phyloP scores from a whole-genome alignment of 2,888 invertebrate genomes.

The Brenthis hecate region DNA sequence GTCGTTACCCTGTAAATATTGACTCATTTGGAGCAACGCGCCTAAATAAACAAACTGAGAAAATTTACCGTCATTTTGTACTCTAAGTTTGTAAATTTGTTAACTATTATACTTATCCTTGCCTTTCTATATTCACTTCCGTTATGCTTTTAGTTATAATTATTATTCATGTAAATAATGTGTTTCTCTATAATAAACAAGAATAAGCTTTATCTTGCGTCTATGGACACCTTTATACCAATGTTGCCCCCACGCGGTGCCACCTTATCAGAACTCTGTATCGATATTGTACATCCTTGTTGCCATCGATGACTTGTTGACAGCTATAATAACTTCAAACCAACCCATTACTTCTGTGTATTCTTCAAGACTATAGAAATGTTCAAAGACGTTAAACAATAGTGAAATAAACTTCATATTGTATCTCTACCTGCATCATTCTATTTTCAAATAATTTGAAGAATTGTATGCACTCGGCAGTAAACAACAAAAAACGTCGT shows the following conservation, averaged over 20 bases:
- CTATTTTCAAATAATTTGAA: no score
- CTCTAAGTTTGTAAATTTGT: not conserved
- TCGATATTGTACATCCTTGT: constrained; percentile 47
- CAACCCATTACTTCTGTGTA: constrained; percentile 36
- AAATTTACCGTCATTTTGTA: constrained; percentile 10
- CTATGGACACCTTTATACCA: constrained; percentile 52
- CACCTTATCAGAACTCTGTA: constrained; percentile 42
- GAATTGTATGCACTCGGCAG: no score
- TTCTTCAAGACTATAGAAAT: constrained; percentile 42
- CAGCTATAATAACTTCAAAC: constrained; percentile 60
- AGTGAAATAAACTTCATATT: constrained; percentile 66
- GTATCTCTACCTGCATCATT: constrained; percentile 59
- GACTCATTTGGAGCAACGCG: constrained; percentile 53
- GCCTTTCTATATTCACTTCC: no score
- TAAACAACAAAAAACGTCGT: no score
- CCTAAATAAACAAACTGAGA: constrained; percentile 31
- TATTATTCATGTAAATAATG: not conserved
- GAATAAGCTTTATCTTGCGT: constrained; percentile 46
- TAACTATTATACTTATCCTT: not conserved
- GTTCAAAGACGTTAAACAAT: constrained; percentile 65
- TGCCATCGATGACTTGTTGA: constrained; percentile 32
- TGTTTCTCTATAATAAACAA: not conserved
- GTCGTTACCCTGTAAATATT: constrained; percentile 72
- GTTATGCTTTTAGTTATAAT: not conserved
- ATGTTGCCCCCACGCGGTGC: constrained; percentile 39